Evolutionary conservation across 1,140 invertebrate genomes (phyloP).

Genomic region (Pararge aegeria): DNA sequence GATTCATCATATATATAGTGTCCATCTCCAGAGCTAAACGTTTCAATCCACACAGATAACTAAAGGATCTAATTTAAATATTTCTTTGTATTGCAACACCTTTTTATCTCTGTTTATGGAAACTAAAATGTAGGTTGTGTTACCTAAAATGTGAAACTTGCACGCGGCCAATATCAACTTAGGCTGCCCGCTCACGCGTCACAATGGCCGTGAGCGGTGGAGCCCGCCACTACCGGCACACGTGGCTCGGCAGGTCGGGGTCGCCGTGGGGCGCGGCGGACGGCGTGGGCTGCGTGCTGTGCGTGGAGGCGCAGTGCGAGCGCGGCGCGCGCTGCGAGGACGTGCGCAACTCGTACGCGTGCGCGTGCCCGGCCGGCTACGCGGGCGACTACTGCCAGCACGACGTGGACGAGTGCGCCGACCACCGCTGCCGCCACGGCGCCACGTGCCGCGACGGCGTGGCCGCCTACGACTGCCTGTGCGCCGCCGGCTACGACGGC

Average conservation of each 20-base stretch:
- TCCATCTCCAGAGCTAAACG: too few species aligned
- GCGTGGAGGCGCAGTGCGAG: conserved; percentile 91
- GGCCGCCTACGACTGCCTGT: conserved; percentile 86
- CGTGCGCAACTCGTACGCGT: conserved; percentile 87
- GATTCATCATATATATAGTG: too few species aligned
- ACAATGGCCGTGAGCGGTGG: too few species aligned
- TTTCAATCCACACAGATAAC: too few species aligned
- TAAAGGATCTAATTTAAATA: too few species aligned
- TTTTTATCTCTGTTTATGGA: too few species aligned
- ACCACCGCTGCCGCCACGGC: conserved; percentile 29
- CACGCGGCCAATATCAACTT: too few species aligned
- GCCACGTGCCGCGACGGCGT: conserved; percentile 30
- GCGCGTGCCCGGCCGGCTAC: conserved; percentile 90
- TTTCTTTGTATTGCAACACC: too few species aligned
- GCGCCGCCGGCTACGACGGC: conserved; percentile 81
- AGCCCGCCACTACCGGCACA: too few species aligned
- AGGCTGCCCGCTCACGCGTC: too few species aligned
- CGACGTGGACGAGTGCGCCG: conserved; percentile 37
- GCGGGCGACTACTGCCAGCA: conserved; percentile 86
- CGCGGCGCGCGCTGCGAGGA: conserved; percentile 91
- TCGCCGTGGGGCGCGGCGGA: conserved; percentile 49
- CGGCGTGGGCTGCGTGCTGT: conserved; percentile 86
- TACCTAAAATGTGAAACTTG: too few species aligned
- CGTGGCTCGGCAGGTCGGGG: conserved; percentile 42
- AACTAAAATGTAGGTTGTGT: too few species aligned